A percentile compares a stretch with the other conserved stretches of the same genome.
Conservation (phyloP, 2,113 vertebrate genomes). For the Lampris incognitus region DNA sequence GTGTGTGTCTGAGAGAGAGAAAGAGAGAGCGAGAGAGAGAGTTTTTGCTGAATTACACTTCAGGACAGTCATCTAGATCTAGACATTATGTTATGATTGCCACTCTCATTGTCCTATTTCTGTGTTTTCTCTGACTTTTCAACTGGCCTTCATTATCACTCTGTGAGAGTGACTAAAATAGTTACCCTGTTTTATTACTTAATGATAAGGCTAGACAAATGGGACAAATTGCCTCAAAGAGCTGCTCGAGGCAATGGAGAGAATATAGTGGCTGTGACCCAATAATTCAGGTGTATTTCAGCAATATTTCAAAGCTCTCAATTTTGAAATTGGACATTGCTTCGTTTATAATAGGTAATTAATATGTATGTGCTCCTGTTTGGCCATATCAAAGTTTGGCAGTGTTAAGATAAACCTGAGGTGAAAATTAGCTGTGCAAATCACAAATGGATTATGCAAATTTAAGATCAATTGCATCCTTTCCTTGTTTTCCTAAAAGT, state of each 20-base stretch:
- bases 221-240: neutral
- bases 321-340: constrained; percentile 50
- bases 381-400: constrained; percentile 67
- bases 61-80: constrained; percentile 37
- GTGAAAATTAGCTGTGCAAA: constrained; percentile 70
- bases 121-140: constrained; percentile 16
- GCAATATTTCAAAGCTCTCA: constrained; percentile 3
- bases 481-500: constrained; percentile 62
- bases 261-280: neutral
- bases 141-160: constrained; percentile 19
- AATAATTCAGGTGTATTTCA: constrained; percentile 24
- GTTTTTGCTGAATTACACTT: constrained; percentile 27
- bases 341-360: constrained; percentile 29
- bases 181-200: constrained; percentile 16
- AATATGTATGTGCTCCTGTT: constrained; percentile 50
- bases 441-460: constrained; percentile 80
- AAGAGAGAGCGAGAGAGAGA: neutral
- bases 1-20: neutral
- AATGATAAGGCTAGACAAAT: constrained; percentile 16
- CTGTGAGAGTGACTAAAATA: neutral
- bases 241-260: constrained; percentile 9
- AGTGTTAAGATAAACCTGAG: constrained; percentile 58
- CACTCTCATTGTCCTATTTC: neutral
- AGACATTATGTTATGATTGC: constrained; percentile 22
- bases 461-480: constrained; percentile 74